Base-by-base conservation (phyloP, 2,113 vertebrate genomes). In the Scomber japonicus region DNA sequence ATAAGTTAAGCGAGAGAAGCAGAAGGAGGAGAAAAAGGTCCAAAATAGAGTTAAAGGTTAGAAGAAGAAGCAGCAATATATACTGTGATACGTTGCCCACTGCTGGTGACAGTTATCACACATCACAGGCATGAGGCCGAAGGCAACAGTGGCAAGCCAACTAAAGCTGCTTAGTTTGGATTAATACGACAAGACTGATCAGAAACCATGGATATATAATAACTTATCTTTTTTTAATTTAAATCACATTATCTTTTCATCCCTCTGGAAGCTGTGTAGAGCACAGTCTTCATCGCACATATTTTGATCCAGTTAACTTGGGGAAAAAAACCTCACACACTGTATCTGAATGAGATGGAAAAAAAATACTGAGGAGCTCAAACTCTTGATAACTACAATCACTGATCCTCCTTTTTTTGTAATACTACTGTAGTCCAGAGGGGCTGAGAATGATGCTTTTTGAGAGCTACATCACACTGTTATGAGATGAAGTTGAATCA, bases 111-210 rank as follows among this genome's bases (percentile, higher is more conserved):
- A 24, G 21, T 27, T 66, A 74, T 77, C 45, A 68, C 53, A 74
- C 71, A 19, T 88, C 83, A 86, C 85, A 81, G 89, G 75, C 77
- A 88, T 59, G 72, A 87, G 84, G 87, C 84, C 68, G 13, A 88
- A 90, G 81, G 85, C 88, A 91, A 90, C 82, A 69, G 78, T 53
- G 87, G 81, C 77, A 76, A 62, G 66, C 83, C 51, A 66, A 76
- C 40, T 27, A 13, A 66, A 82, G 64, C 59, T 40, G 71, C 65
- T 61, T 31, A 45, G 57, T 68, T 62, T 67, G 17, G 17, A 82
- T 61, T 3, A 48, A 75, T 16, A 71, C 69, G 50, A 87, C 16
- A 60, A 83, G 50, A 75, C 60, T 0, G n/a, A 57, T 55, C 46
- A 64, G 51, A 78, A 46, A 82, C 71, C 49, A 45, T 3, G 67